Base-by-base conservation (phyloP, 2,888 invertebrate genomes). In the Andrena flavipes region DNA sequence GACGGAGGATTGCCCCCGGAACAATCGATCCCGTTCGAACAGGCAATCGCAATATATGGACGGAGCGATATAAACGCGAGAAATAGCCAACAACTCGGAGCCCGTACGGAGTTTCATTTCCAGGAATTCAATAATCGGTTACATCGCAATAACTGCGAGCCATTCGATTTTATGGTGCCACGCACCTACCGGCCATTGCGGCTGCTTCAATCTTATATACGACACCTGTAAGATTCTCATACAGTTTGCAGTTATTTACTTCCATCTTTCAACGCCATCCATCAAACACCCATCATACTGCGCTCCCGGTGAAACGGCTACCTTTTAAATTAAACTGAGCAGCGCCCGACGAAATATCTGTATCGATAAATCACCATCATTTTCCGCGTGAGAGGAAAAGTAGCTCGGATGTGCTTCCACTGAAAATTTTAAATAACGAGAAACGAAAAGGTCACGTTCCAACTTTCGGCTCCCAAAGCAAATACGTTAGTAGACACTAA, bases 41-140 rank as follows among this genome's bases (percentile, higher is more conserved):
- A 23, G 70, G 71, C 84, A 77, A 86, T 87, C 67, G 71, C 74
- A 33, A 85, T 82, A 68, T 69, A 82, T 54, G 48, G 60, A 68
- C 51, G 26, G 65, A 51, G 23, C 30, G 64, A 59, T 77, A 77
- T 75, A 84, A 84, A 71, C 74, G 42, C 65, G 71, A 76, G 59
- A 60, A 87, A 75, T 26, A 56, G 65, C 64, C 30, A 62, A 62
- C 73, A 68, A 49, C 65, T 74, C 71, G 74, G 49, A n/a, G 81
- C 74, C 78, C 84, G 81, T 84, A 85, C 83, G 79, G 87, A 89
- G 79, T 88, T 88, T 89, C 89, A 87, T 90, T 91, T 82, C 83
- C 68, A 78, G 80, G 60, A 89, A 90, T 89, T 88, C 88, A 89
- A 89, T 88, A 86, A 88, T 87, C 89, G 89, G 86, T 89, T 88